phyloP scores from a whole-genome alignment of 2,888 invertebrate species.

The Lamellibrachia columna region DNA sequence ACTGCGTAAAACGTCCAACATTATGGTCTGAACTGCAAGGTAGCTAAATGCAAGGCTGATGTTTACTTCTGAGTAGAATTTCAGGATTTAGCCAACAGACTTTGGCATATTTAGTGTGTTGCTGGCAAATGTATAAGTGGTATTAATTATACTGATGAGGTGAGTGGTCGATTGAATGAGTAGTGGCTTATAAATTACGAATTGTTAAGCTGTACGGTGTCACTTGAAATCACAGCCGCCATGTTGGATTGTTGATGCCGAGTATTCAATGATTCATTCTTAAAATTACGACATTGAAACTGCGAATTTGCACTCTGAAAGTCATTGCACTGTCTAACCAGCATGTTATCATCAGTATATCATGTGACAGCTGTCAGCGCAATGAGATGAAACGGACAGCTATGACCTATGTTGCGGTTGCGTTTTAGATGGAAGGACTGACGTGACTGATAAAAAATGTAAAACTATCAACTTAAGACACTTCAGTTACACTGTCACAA shows the following conservation, averaged over 20 bases:
- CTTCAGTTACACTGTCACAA: not conserved
- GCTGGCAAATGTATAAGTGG: not conserved
- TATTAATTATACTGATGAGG: not conserved
- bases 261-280: conserved; percentile 6
- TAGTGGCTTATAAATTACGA: not conserved
- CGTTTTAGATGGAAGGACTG: not conserved
- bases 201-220: not conserved
- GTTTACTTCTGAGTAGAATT: not conserved
- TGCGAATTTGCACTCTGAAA: not conserved
- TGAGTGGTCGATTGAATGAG: not conserved
- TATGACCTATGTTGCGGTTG: not conserved
- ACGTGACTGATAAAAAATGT: not conserved
- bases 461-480: not conserved
- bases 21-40: conserved; percentile 3
- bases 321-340: not conserved
- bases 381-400: not conserved
- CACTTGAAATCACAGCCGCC: conserved; percentile 9
- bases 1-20: conserved; percentile 13
- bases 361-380: not conserved
- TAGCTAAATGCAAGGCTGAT: not conserved
- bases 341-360: not conserved
- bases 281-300: not conserved
- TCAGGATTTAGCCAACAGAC: not conserved
- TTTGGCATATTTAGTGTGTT: not conserved
- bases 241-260: conserved; percentile 6